These are phyloP conservation scores for Oxytorus armatus DNA, from an alignment of 2,888 invertebrate species.

Conservation along the genomic window DNA sequence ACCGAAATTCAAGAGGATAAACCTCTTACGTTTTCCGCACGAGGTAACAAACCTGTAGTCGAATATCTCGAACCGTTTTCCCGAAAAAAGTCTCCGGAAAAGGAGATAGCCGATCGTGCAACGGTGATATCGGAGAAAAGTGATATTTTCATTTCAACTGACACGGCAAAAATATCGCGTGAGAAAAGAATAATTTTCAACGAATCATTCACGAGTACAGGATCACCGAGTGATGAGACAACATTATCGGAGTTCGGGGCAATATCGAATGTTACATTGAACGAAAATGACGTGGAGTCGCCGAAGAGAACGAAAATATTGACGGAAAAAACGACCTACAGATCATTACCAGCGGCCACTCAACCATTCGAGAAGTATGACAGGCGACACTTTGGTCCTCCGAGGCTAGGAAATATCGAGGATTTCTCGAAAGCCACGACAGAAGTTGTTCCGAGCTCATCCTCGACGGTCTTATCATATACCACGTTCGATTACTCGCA, in stretches of 20 bases:
- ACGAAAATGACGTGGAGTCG: constrained; percentile 69
- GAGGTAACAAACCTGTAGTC: not conserved
- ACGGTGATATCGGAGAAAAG: not conserved
- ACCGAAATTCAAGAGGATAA: constrained; percentile 30
- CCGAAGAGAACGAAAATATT: constrained; percentile 78
- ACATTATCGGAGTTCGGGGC: not conserved
- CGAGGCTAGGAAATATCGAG: constrained; percentile 70
- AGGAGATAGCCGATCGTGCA: not conserved
- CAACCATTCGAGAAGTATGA: constrained; percentile 78
- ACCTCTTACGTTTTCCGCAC: constrained; percentile 7
- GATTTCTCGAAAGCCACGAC: constrained; percentile 62
- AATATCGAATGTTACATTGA: constrained; percentile 25
- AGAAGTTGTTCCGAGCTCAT: constrained; percentile 29
- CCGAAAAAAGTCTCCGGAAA: constrained; percentile 4
- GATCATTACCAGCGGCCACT: constrained; percentile 57
- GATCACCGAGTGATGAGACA: not conserved
- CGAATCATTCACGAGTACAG: constrained; percentile 1
- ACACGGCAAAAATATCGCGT: not conserved
- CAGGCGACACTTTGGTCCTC: constrained; percentile 80
- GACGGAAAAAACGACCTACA: constrained; percentile 71
- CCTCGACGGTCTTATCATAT: constrained; percentile 17
- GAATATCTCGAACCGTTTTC: constrained; percentile 8
- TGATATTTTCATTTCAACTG: constrained; percentile 2
- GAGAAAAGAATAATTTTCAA: constrained; percentile 14
- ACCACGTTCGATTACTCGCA: constrained; percentile 9